Base-by-base conservation (phyloP, 2,888 invertebrate species). In the Spisula subtruncata region DNA sequence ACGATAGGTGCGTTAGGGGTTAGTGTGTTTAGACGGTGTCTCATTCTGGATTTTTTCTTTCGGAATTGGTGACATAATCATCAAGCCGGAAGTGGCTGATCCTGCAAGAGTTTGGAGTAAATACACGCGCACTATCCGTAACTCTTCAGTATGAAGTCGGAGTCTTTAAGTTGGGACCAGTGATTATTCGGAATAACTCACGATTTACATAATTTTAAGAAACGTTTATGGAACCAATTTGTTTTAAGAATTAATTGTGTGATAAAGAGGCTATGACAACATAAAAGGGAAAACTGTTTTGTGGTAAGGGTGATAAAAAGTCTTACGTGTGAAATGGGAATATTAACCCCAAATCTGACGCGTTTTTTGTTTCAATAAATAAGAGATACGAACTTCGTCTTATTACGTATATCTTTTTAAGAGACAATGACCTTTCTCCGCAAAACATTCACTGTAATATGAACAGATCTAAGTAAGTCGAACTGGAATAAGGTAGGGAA, bases 21-120 rank as follows among this genome's bases (percentile, higher is more conserved):
- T 75, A 75, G 75, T 75, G 75, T 75, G 75, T 75, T 18, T 75
- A 20, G 32, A 35, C 32, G 75, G 35, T 75, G 35, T 32, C 18
- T 35, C 32, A 35, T 32, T 75, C 32, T 12, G n/a, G 75, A 35
- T 75, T 60, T 75, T 60, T 75, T 75, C 16, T 75, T 75, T 75
- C 75, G 75, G 75, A 75, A 75, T 75, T 75, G 75, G 75, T 75
- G 75, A 35, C 25, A 35, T 32, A 32, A 32, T 25, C 75, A 75
- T 18, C 75, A 75, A 75, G 75, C 75, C 75, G 75, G 75, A 75
- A 75, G 75, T 75, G 29, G 18, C 75, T 18, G 75, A 75, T 32
- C 18, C 29, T 35, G 29, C 32, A 75, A 75, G 75, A 25, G 35
- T 75, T 35, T 75, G 75, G 75, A 75, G 35, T 32, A 75, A 75